Base-by-base conservation (phyloP, 2,888 invertebrate species). In the Ophraella communa region DNA sequence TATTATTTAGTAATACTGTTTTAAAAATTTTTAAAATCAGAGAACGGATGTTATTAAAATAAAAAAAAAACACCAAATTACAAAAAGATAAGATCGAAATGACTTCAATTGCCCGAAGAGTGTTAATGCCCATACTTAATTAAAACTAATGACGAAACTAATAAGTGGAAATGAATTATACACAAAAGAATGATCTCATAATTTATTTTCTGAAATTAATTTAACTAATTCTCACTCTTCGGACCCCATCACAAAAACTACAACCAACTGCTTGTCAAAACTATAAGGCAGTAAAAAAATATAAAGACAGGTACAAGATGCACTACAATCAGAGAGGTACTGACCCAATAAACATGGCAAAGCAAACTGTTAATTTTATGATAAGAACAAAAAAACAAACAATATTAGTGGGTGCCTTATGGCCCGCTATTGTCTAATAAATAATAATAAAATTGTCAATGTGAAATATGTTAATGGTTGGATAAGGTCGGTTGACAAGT, bases 251-350 rank as follows among this genome's bases (percentile, higher is more conserved):
- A 54, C 53, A 44, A 45, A 62, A 56, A 56, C 56, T 53, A 61
- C 65, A 62, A 69, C 72, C 70, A 71, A 71, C 73, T 71, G 66
- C 70, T 65, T 74, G 74, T 74, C 74, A 74, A 74, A 74, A 73
- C 71, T 71, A 63, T 68, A 72, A 71, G 62, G 59, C 62, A 62
- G 58, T 56, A 62, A 64, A 73, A 72, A 71, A 68, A 49, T 66
- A 66, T 65, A 68, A 60, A 51, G 14, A 39, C 35, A 67, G 65
- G 64, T 62, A 66, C 55, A 44, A 24, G 39, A 52, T 60, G 27
- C 18, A 33, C 10, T 35, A 20, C 3, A 23, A 23, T 21, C 51
- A 58, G 51, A 49, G 49, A 30, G 24, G 56, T 30, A 52, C 4
- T 14, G 20, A 11, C n/a, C 14, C n/a, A 11, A 10, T 4, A 45